Base-by-base conservation (phyloP, 2,113 vertebrate species). In the Scolopax mira region DNA sequence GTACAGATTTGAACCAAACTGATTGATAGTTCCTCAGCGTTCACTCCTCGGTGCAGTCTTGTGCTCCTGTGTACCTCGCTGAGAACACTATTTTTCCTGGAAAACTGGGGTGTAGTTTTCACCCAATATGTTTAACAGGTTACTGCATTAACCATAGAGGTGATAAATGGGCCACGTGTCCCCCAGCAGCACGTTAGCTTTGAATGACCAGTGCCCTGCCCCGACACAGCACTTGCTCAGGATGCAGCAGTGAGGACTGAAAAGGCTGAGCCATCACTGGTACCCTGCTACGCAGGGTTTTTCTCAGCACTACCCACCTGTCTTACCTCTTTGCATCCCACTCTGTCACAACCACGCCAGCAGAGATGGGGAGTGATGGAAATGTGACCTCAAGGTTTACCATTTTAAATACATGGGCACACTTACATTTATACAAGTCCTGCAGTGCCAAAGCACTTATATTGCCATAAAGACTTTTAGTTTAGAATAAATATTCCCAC, bases 281-380 rank as follows among this genome's bases (percentile, higher is more conserved):
- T 21, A 24, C 17, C 22, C 37, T 31, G 30, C 51, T 55, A 5
- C 0, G 1, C 0, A 8, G 51, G 33, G 7, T 23, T 82, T 85
- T 75, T 88, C 74, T 82, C 13, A 3, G 16, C 1, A 1, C 33
- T 74, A 23, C 61, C 31, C 0, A 1, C 17, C 35, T 44, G 19
- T 33, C 62, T 69, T 44, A 72, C 12, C 21, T 67, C 52, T 69
- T 69, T 27, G 9, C 11, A 49, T 64, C 55, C 42, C 18, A 9
- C 65, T 48, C 30, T 51, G 44, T 52, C 54, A 61, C 62, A 58
- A 18, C 15, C 2, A 0, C 28, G 22, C 49, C 41, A 72, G 66
- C 7, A 25, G 67, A 79, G 55, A 42, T 55, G 42, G 39, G 55
- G 31, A 64, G 46, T 28, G 39, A 74, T 51, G 75, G 31, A 71